Evolutionary conservation across 2,797 vertebrate genomes (phyloP).

Genomic region (Aplochiton taeniatus): DNA sequence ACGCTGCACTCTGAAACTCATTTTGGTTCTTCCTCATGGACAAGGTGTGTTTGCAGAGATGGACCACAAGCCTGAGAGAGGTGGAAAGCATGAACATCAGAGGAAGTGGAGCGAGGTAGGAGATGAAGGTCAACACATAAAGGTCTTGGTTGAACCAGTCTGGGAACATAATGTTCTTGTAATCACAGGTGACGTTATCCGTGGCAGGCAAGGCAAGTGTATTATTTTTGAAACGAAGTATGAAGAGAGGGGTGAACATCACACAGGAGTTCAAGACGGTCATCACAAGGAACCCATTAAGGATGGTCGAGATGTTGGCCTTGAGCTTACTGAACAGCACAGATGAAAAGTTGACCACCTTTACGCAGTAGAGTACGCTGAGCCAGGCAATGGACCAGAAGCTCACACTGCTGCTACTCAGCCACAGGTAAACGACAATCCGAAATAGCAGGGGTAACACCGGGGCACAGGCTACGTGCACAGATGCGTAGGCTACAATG

Average conservation of each 20-base stretch:
- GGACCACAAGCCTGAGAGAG: slow-evolving; percentile 39
- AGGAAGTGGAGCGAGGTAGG: slow-evolving; percentile 36
- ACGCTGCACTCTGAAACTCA: slow-evolving; percentile 32
- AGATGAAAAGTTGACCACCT: slow-evolving; percentile 36
- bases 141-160: background rate
- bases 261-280: slow-evolving; percentile 14
- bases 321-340: slow-evolving; percentile 28
- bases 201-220: background rate
- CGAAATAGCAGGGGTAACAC: slow-evolving; percentile 5
- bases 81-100: slow-evolving; percentile 44
- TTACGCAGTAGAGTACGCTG: slow-evolving; percentile 48
- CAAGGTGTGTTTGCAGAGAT: slow-evolving; percentile 38
- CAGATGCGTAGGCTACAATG: background rate
- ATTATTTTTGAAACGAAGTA: slow-evolving; percentile 7
- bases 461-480: slow-evolving; percentile 5
- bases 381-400: slow-evolving; percentile 55
- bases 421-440: slow-evolving; percentile 9
- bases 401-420: slow-evolving; percentile 36
- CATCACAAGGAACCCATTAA: slow-evolving; percentile 28
- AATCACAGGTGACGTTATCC: slow-evolving; percentile 12
- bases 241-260: slow-evolving; percentile 25
- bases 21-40: slow-evolving; percentile 38
- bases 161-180: background rate
- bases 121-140: slow-evolving; percentile 13
- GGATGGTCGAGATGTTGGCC: slow-evolving; percentile 35